A percentile compares a stretch with the other conserved stretches of the same genome.
Conservation (phyloP, 2,888 invertebrate genomes). For the Ectemnius continuus region DNA sequence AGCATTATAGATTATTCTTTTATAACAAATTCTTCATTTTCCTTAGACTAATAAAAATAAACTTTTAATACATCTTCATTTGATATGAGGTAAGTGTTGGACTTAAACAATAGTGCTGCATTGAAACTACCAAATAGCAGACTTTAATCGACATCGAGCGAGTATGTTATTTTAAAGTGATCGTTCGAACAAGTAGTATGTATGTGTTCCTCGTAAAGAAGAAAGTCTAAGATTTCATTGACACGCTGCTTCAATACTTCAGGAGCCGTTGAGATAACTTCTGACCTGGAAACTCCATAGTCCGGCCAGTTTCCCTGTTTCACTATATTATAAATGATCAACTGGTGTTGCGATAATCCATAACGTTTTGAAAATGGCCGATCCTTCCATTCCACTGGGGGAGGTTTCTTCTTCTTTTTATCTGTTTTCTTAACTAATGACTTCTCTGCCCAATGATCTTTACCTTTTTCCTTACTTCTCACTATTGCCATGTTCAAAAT, state of each 20-base stretch:
- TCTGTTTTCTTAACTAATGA: too few relatives aligned
- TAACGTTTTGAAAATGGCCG: background rate
- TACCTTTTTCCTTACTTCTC: too few relatives aligned
- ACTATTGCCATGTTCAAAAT: background rate
- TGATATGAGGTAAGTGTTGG: background rate
- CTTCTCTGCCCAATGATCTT: too few relatives aligned
- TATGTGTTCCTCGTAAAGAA: background rate
- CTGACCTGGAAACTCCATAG: background rate
- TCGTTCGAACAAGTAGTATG: background rate
- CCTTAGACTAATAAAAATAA: background rate
- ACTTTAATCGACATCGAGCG: background rate
- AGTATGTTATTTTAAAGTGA: background rate
- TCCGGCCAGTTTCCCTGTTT: background rate
- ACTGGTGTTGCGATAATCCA: background rate
- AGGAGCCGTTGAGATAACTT: background rate
- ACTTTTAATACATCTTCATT: background rate
- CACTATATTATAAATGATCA: background rate
- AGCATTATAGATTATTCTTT: background rate
- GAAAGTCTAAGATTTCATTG: background rate
- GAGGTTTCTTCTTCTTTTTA: too few relatives aligned
- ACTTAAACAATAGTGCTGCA: background rate
- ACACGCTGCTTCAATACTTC: background rate
- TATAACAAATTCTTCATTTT: background rate
- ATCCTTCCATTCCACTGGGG: too few relatives aligned
- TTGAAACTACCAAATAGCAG: background rate